These are phyloP conservation scores for Augochlora pura DNA, from an alignment of 1,140 invertebrate species.

Conservation along the genomic window DNA sequence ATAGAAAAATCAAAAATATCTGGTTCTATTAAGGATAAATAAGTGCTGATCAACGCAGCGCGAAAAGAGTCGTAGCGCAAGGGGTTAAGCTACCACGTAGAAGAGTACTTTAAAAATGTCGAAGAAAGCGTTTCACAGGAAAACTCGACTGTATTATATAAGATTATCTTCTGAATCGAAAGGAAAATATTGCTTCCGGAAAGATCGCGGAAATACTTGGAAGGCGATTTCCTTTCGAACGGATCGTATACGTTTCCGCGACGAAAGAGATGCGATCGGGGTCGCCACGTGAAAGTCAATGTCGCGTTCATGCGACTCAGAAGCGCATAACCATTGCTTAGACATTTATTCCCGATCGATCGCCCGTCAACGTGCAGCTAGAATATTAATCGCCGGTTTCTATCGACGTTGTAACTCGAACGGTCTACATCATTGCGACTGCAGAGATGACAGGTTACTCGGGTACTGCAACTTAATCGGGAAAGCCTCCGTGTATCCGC, in stretches of 20 bases:
- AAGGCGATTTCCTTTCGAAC: background rate
- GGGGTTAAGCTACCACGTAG: background rate
- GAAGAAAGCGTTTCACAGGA: background rate
- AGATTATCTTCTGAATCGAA: background rate
- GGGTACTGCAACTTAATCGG: background rate
- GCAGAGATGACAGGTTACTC: background rate
- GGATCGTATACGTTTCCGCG: background rate
- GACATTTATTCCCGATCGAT: slow-evolving; percentile 25
- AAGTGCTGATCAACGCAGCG: no score
- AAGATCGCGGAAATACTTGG: background rate
- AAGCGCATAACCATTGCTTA: slow-evolving; percentile 9
- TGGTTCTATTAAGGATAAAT: no score
- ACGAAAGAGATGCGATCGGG: background rate
- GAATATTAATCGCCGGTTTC: slow-evolving; percentile 23
- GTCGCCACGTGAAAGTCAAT: slow-evolving; percentile 43
- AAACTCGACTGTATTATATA: background rate
- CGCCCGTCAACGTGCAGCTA: slow-evolving; percentile 5
- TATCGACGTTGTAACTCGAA: background rate
- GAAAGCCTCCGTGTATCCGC: no score
- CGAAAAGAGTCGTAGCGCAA: no score
- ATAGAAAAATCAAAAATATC: no score
- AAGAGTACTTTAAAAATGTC: background rate
- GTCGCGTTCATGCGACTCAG: slow-evolving; percentile 5
- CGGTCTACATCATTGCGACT: background rate
- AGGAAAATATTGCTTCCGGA: background rate